A percentile compares a stretch with the other conserved stretches of the same genome.
These are phyloP conservation scores for Dryomyza anilis DNA, from an alignment of 2,888 invertebrate genomes.

Conservation along the genomic window DNA sequence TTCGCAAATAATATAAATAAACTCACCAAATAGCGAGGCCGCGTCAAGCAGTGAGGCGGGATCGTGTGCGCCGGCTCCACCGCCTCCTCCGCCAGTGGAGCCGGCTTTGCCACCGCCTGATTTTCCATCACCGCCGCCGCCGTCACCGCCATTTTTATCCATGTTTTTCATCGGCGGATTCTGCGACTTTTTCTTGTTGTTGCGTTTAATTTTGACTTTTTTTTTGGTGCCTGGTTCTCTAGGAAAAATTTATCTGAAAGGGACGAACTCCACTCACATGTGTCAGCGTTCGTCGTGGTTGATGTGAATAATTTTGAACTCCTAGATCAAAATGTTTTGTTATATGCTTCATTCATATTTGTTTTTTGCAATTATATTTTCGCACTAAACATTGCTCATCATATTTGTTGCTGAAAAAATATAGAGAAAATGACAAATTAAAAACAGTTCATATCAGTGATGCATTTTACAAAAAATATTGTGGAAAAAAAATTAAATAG, in stretches of 20 bases:
- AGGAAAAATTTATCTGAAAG: conserved; percentile 25
- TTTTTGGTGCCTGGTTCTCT: conserved; percentile 31
- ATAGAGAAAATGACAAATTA: too few relatives aligned
- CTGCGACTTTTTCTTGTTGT: conserved; percentile 38
- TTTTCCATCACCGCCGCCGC: conserved; percentile 59
- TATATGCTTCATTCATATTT: background rate
- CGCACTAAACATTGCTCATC: background rate
- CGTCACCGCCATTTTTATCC: conserved; percentile 82
- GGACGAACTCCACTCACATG: conserved; percentile 1
- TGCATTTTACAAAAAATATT: too few relatives aligned
- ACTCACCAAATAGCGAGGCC: conserved; percentile 72
- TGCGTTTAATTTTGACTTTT: conserved; percentile 44
- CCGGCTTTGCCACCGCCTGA: conserved; percentile 61
- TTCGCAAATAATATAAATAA: background rate
- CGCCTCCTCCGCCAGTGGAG: conserved; percentile 60
- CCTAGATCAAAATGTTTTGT: background rate
- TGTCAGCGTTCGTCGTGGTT: background rate
- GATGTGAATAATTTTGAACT: conserved; percentile 21
- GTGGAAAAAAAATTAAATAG: too few relatives aligned
- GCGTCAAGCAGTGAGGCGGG: conserved; percentile 79
- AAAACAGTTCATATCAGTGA: too few relatives aligned
- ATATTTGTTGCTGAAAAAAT: conserved; percentile 15
- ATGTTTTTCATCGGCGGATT: conserved; percentile 61
- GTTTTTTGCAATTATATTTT: too few relatives aligned
- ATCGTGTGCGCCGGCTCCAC: conserved; percentile 62